Percentiles rank a stretch among this genome's conserved stretches.
These are phyloP conservation scores for Lepidostoma basale DNA, from an alignment of 1,140 invertebrate genomes.

Conservation along the genomic window DNA sequence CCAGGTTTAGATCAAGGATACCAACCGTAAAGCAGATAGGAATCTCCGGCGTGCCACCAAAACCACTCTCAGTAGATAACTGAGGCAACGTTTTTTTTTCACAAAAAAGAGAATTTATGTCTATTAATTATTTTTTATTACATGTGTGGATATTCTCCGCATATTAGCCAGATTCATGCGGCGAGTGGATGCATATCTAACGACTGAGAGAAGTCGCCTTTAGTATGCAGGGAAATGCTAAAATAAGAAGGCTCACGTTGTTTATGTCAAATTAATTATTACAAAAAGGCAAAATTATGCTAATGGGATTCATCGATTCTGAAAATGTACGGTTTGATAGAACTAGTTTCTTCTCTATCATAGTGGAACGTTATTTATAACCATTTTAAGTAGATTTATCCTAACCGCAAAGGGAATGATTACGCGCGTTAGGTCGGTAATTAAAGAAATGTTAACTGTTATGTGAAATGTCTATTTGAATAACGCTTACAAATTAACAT, in stretches of 20 bases:
- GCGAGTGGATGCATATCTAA: slow-evolving; percentile 25
- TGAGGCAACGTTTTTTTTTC: slow-evolving; percentile 28
- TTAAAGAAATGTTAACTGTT: no score
- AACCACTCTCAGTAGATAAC: slow-evolving; percentile 13
- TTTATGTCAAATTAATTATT: slow-evolving; percentile 15
- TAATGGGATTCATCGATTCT: not conserved
- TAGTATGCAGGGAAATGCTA: not conserved
- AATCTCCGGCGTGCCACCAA: slow-evolving; percentile 26
- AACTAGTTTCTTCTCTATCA: not conserved
- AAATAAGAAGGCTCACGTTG: not conserved
- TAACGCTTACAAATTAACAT: no score
- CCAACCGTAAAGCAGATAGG: slow-evolving; percentile 26
- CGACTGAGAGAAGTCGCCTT: not conserved
- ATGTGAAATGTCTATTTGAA: no score
- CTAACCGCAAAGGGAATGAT: no score
- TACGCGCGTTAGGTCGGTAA: no score
- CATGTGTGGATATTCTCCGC: slow-evolving; percentile 24
- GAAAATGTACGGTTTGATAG: not conserved
- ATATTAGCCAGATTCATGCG: slow-evolving; percentile 24
- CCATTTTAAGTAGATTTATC: no score
- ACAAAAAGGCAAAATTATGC: not conserved
- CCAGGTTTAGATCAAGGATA: slow-evolving; percentile 7
- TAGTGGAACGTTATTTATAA: no score
- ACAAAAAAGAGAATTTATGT: slow-evolving; percentile 32
- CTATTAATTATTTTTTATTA: slow-evolving; percentile 40